phyloP scores from a whole-genome alignment of 2,888 invertebrate species.

The Myathropa florea region DNA sequence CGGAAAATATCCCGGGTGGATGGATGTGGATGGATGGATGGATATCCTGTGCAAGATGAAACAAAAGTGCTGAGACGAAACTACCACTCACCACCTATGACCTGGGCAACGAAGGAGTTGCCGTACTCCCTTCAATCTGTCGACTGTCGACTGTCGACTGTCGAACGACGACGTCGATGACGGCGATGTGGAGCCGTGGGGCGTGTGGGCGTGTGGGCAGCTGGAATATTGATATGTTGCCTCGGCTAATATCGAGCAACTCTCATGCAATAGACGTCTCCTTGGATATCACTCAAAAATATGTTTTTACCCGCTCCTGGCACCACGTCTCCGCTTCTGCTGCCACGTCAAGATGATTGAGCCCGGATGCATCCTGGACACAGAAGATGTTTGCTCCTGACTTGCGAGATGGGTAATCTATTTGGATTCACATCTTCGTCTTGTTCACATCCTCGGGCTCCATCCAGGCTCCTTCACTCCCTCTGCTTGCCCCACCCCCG shows the following conservation, averaged over 20 bases:
- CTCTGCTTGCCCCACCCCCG: neutral
- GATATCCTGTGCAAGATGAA: constrained; percentile 54
- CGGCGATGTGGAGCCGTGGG: neutral
- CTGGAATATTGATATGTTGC: constrained; percentile 66
- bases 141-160: constrained; percentile 35
- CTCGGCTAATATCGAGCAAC: constrained; percentile 64
- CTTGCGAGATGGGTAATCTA: constrained; percentile 65
- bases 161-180: constrained; percentile 20
- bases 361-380: constrained; percentile 64
- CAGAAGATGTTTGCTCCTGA: constrained; percentile 51
- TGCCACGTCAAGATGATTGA: constrained; percentile 38
- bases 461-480: neutral
- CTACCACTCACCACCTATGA: constrained; percentile 41
- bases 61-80: constrained; percentile 42
- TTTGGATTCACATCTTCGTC: constrained; percentile 65
- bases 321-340: neutral
- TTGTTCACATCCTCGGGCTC: neutral
- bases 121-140: constrained; percentile 56
- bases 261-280: constrained; percentile 71
- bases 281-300: constrained; percentile 73
- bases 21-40: constrained; percentile 25
- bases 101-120: constrained; percentile 25
- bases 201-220: neutral
- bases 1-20: constrained; percentile 47
- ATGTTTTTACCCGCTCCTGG: constrained; percentile 19